Base-by-base conservation (phyloP, 2,113 vertebrate genomes). In the Pseudorectes ferrugineus region DNA sequence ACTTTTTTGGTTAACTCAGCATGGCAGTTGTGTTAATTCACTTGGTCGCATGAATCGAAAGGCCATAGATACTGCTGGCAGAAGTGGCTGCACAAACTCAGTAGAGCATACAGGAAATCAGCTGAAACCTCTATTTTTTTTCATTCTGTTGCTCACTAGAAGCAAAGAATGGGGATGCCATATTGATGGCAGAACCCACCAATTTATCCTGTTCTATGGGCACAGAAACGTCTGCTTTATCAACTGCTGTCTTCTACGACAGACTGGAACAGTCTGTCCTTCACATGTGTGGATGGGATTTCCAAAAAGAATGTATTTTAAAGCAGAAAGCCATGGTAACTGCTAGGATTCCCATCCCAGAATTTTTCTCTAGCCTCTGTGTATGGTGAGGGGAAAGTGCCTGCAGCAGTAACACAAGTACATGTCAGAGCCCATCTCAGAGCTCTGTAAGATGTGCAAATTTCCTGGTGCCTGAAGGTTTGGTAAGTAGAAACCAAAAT, bases 381-480 rank as follows among this genome's bases (percentile, higher is more conserved):
- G 2, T 43, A 85, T 38, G 35, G 38, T 24, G 40, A 94, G 85
- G 89, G 63, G 62, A 94, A 93, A 95, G n/a, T 36, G 94, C 93
- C 95, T 94, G 81, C 92, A 96, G 96, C 93, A 82, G n/a, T 28
- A 85, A 76, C 63, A 90, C 29, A 83, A 51, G 22, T 71, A 73
- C 93, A 67, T 86, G 96, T 96, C 82, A 83, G 82, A 95, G 93
- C 94, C 61, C 75, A 96, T 96, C 88, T 80, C 75, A 51, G 45
- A 94, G 87, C 72, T 80, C 72, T 84, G 67, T 62, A 94, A 96
- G 78, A 94, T 83, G 78, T 95, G 85, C 59, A 94, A 74, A 95
- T 96, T 95, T 90, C 90, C 85, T 62, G 67, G 19, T 84, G 94
- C 94, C 95, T 96, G 90, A 85, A 96, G 92, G 82, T 96, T 95